Evolutionary conservation across 92 coral and sea anemone species (phyloP), one percentile per base, ranked within the genome.

Genomic region (Bergia puertoricense): DNA sequence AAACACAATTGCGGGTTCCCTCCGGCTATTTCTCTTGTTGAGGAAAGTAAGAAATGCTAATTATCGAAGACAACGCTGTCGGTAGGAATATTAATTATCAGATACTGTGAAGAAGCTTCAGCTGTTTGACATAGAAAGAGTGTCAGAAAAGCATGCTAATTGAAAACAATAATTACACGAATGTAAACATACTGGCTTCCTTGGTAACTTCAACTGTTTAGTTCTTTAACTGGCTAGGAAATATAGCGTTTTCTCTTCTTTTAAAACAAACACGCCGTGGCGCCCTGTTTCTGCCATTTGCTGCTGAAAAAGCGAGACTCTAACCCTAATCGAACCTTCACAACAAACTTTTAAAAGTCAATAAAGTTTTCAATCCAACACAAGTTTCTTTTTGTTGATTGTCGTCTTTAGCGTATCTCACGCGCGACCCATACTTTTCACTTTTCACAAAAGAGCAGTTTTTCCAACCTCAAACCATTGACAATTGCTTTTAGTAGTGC

Each of bases 21-120:
- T 71, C 67, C 39, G 30, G 87, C 79, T 84, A 45, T 84, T 68
- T 37, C 14, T 11, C 42, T 41, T 30, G 67, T 73, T 36, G 30
- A 69, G 68, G 44, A 39, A 82, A 66, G 30, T 7, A 66, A 65
- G 36, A 66, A 82, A 65, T 82, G 76, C 86, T 82, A 82, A 82
- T 81, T 42, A 20, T 40, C 23, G 13, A 42, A 23, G 51, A 45
- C 46, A 59, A 66, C 36, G 57, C 57, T 22, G 20, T 45, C 18
- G 16, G 20, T 15, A 45, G 39, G 36, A 22, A 42, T 62, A 42
- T 65, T 82, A 67, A 38, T 42, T 43, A 41, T 68, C 37, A 22
- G 46, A 65, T 36, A 4, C 39, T n/a, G 59, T 22, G 18, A 40
- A n/a, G 62, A 43, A 66, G 3, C 37, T 22, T 67, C 30, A 18